Evolutionary conservation across 2,888 invertebrate genomes (phyloP).

Genomic region (Drosophila putrida): DNA sequence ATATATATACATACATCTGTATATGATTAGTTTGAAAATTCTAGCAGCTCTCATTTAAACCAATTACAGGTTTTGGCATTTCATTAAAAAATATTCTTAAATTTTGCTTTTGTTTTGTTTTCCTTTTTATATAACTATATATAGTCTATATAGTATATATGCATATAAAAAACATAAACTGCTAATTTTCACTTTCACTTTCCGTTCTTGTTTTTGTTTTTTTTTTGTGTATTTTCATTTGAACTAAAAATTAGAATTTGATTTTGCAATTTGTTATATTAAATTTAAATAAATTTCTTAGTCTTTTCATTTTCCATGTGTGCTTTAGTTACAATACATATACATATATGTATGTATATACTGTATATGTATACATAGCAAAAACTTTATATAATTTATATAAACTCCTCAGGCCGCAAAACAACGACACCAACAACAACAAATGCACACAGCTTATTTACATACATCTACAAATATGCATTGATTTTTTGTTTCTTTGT

Average conservation of each 20-base stretch:
- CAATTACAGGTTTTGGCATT: slow-evolving; percentile 66
- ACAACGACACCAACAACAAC: slow-evolving; percentile 42
- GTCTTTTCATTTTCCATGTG: slow-evolving; percentile 82
- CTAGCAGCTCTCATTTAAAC: slow-evolving; percentile 71
- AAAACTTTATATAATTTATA: slow-evolving; percentile 73
- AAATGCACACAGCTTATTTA: slow-evolving; percentile 24
- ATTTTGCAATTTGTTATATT: slow-evolving; percentile 62
- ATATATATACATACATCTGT: slow-evolving; percentile 20
- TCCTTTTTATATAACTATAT: slow-evolving; percentile 14
- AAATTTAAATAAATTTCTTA: slow-evolving; percentile 76
- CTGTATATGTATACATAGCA: slow-evolving; percentile 72
- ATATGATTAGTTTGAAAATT: slow-evolving; percentile 60
- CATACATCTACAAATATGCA: slow-evolving; percentile 23
- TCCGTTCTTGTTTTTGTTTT: slow-evolving; percentile 22
- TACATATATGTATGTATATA: slow-evolving; percentile 31
- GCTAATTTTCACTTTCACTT: slow-evolving; percentile 19
- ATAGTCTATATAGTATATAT: slow-evolving; percentile 31
- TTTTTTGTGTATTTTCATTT: slow-evolving; percentile 42
- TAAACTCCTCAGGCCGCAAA: slow-evolving; percentile 44
- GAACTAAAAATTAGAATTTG: slow-evolving; percentile 66
- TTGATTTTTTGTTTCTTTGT: slow-evolving; percentile 19
- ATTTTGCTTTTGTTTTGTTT: slow-evolving; percentile 16
- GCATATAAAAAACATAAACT: slow-evolving; percentile 54
- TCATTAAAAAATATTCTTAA: slow-evolving; percentile 64
- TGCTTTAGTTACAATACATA: slow-evolving; percentile 79